Evolutionary conservation across 64 coral and sea anemone species (phyloP).

Genomic region (Trachythela sp.): DNA sequence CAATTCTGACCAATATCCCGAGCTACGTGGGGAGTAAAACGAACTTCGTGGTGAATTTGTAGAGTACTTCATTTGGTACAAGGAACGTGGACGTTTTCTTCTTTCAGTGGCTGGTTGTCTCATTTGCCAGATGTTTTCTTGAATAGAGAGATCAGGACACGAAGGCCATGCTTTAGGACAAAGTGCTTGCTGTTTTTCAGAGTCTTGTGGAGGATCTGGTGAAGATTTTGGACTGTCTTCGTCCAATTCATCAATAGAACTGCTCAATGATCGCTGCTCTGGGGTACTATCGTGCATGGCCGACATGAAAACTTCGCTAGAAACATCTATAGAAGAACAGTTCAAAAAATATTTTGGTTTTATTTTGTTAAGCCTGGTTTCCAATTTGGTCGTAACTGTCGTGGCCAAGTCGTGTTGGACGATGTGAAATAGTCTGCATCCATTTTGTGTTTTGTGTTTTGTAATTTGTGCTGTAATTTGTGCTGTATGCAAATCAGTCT

Average conservation of each 20-base stretch:
- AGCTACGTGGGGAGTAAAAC: neutral
- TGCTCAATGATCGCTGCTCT: neutral
- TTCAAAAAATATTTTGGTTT: too few species aligned
- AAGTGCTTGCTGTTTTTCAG: neutral
- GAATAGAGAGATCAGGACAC: constrained; percentile 4
- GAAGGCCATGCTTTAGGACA: neutral
- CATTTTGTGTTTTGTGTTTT: too few species aligned
- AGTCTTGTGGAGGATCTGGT: neutral
- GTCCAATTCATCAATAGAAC: neutral
- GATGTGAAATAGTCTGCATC: too few species aligned
- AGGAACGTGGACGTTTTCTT: neutral
- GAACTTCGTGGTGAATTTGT: neutral
- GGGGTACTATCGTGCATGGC: neutral
- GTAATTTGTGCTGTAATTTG: too few species aligned
- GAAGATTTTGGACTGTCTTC: neutral
- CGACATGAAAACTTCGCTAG: neutral
- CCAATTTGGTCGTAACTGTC: too few species aligned
- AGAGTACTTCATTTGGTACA: constrained; percentile 17
- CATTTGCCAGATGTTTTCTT: constrained; percentile 17
- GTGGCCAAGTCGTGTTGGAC: too few species aligned
- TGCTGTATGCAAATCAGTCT: too few species aligned
- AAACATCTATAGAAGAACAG: neutral
- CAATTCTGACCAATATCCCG: constrained; percentile 16
- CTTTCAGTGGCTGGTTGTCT: neutral
- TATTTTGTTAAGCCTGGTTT: too few species aligned